A percentile compares a stretch with the other conserved stretches of the same genome.
Evolutionary conservation across 2,113 vertebrate species (phyloP).

Genomic region (Austrofundulus limnaeus): DNA sequence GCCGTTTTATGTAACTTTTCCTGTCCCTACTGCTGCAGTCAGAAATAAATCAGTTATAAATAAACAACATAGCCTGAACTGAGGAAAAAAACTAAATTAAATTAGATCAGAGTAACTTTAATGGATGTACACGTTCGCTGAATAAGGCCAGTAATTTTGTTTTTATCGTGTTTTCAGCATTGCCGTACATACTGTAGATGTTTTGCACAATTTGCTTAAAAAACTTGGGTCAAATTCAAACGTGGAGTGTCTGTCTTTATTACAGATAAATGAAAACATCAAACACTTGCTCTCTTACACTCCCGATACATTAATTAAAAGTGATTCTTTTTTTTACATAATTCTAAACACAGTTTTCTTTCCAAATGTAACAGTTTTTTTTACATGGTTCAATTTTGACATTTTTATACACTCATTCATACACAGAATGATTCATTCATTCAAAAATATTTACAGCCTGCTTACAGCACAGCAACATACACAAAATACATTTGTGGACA

Average conservation of each 20-base stretch:
- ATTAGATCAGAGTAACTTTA: not conserved
- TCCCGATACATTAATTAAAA: not conserved
- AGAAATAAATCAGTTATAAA: conserved; percentile 1
- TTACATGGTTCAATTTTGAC: conserved; percentile 26
- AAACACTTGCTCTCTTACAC: not conserved
- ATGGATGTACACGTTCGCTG: not conserved
- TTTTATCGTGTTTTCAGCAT: not conserved
- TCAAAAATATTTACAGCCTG: conserved; percentile 59
- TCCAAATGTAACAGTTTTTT: conserved; percentile 6
- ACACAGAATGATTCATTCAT: conserved; percentile 24
- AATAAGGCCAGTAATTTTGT: not conserved
- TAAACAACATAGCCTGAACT: conserved; percentile 14
- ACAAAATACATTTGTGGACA: not conserved
- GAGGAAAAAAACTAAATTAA: not conserved
- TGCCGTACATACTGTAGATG: not conserved
- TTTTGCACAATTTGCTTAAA: conserved; percentile 5
- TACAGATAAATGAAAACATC: conserved; percentile 24
- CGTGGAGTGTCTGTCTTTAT: conserved; percentile 31
- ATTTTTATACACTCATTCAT: conserved; percentile 5
- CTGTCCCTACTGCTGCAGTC: not conserved
- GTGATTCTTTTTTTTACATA: not conserved
- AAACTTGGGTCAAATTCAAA: not conserved
- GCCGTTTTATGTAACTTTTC: not conserved
- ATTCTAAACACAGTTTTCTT: conserved; percentile 9
- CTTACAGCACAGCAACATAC: conserved; percentile 21